phyloP scores from a whole-genome alignment of 2,888 invertebrate species.

The Athripsodes cinereus region DNA sequence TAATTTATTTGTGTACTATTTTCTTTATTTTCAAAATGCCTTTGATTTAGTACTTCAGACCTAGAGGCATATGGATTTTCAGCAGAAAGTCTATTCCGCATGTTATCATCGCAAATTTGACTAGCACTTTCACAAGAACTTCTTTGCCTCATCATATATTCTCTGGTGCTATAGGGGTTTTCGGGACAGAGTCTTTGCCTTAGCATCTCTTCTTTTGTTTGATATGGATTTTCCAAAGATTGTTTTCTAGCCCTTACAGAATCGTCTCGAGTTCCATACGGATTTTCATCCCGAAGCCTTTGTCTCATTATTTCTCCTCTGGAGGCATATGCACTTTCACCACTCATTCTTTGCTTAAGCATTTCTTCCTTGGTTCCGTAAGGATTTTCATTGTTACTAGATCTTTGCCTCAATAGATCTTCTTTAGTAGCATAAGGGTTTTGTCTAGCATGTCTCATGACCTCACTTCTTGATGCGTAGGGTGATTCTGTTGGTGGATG shows the following conservation, averaged over 20 bases:
- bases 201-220: conserved; percentile 46
- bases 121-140: conserved; percentile 1
- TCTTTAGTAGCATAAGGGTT: conserved; percentile 48
- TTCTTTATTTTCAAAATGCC: conserved; percentile 7
- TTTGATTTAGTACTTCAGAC: conserved; percentile 7
- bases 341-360: conserved; percentile 39
- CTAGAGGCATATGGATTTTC: conserved; percentile 12
- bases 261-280: conserved; percentile 22
- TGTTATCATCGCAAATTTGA: conserved; percentile 1
- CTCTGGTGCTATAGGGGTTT: conserved; percentile 45
- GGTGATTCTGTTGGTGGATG: conserved; percentile 36
- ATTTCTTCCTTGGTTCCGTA: conserved; percentile 49
- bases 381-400: conserved; percentile 43
- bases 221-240: conserved; percentile 40
- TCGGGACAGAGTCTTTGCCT: conserved; percentile 41
- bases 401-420: conserved; percentile 46
- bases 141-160: conserved; percentile 46
- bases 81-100: conserved; percentile 6
- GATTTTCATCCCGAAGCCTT: conserved; percentile 10
- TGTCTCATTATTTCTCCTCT: conserved; percentile 37
- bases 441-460: conserved; percentile 40
- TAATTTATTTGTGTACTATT: neutral
- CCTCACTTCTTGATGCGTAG: conserved; percentile 47
- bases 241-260: conserved; percentile 4
- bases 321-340: conserved; percentile 41